Conservation (phyloP, 1,140 invertebrate genomes). For the Drosophila littoralis region DNA sequence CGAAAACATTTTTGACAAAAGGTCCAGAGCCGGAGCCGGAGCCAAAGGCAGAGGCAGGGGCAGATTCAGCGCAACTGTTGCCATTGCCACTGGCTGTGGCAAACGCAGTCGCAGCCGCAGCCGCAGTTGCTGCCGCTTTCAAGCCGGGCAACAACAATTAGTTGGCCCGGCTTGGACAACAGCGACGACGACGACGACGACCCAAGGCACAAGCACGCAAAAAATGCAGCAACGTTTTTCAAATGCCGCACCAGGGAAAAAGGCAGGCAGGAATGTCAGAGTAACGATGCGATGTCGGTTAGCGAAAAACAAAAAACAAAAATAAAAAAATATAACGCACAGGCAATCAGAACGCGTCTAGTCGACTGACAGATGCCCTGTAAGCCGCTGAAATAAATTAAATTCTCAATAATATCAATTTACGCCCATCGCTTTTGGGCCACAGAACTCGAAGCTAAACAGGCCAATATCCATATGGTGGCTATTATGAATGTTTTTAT, state of each 20-base stretch:
- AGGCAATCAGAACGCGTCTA: neutral
- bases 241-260: slow-evolving; percentile 61
- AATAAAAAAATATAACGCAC: neutral
- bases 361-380: neutral
- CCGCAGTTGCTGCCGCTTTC: slow-evolving; percentile 6
- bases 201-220: slow-evolving; percentile 60
- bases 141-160: slow-evolving; percentile 62
- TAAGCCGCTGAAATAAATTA: neutral
- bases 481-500: too few species aligned
- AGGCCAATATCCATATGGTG: too few species aligned
- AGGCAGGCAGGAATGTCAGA: slow-evolving; percentile 50
- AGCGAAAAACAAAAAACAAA: slow-evolving; percentile 8
- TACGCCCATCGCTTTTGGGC: too few species aligned
- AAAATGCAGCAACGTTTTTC: slow-evolving; percentile 80
- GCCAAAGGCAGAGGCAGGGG: neutral
- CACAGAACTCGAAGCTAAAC: too few species aligned
- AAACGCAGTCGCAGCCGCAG: neutral
- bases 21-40: slow-evolving; percentile 4
- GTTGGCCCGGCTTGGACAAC: slow-evolving; percentile 34
- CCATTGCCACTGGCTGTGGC: neutral
- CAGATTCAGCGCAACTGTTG: neutral
- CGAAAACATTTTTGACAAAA: slow-evolving; percentile 53
- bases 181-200: slow-evolving; percentile 5
- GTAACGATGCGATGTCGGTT: slow-evolving; percentile 37
- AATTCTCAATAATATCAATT: too few species aligned